Conservation (phyloP, 1,140 invertebrate species). For the Sarcophaga bullata region DNA sequence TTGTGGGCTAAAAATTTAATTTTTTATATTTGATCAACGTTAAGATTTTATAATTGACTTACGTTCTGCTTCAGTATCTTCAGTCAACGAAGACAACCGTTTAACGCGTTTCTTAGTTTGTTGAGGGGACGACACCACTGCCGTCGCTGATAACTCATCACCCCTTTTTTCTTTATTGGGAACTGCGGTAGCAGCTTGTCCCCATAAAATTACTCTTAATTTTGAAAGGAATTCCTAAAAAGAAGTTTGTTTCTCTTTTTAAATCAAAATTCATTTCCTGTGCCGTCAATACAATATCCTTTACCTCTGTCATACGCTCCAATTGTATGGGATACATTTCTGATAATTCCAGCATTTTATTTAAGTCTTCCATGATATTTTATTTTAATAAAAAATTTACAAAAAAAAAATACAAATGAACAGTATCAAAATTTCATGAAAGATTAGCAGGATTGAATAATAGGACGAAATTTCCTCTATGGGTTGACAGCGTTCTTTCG, state of each 20-base stretch:
- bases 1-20: not conserved
- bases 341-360: conserved; percentile 47
- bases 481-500: not conserved
- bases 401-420: no score
- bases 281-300: no score
- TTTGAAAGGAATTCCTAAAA: conserved; percentile 52
- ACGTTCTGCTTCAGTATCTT: conserved; percentile 49
- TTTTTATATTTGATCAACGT: not conserved
- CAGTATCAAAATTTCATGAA: not conserved
- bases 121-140: conserved; percentile 49
- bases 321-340: conserved; percentile 45
- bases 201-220: conserved; percentile 53
- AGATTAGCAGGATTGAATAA: not conserved
- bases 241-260: not conserved
- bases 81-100: conserved; percentile 50
- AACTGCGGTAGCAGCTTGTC: conserved; percentile 30
- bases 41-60: conserved; percentile 33
- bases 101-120: conserved; percentile 60
- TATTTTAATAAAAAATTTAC: no score
- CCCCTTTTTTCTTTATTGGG: not conserved
- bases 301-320: conserved; percentile 48
- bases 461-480: not conserved
- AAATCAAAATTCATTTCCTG: not conserved
- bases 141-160: conserved; percentile 30
- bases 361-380: conserved; percentile 53